These are phyloP conservation scores for Pseudachorutes palmiensis DNA, from an alignment of 1,140 invertebrate species.

Conservation along the genomic window DNA sequence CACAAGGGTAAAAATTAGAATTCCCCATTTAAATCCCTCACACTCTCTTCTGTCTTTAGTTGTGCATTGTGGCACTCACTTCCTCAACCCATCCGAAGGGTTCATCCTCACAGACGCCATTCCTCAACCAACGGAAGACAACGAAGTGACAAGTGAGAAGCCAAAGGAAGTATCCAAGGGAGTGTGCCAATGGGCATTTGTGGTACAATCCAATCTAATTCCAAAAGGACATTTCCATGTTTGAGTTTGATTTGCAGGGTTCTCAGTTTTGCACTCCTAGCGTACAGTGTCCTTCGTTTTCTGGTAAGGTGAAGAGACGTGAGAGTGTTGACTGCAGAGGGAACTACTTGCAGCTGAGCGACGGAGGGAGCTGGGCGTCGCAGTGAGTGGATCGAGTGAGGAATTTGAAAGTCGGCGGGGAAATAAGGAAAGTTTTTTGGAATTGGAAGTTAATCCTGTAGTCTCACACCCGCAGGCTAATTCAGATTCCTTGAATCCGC, in stretches of 20 bases:
- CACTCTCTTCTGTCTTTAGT: too few species aligned
- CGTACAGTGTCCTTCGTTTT: conserved; percentile 27
- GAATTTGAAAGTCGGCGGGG: too few species aligned
- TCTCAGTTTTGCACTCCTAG: conserved; percentile 33
- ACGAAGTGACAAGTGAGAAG: conserved; percentile 23
- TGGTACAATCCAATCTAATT: conserved; percentile 21
- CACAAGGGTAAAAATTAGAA: conserved; percentile 18
- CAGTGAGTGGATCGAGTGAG: too few species aligned
- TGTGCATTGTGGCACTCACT: conserved; percentile 34
- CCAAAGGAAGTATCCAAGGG: neutral
- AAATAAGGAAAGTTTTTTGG: too few species aligned
- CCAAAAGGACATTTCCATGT: neutral
- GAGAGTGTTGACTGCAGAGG: conserved; percentile 15
- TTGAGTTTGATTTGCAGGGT: conserved; percentile 27
- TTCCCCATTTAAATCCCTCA: conserved; percentile 12
- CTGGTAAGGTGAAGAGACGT: conserved; percentile 6
- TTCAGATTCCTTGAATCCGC: too few species aligned
- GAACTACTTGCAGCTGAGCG: conserved; percentile 34
- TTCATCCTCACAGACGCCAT: too few species aligned
- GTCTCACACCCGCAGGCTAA: too few species aligned
- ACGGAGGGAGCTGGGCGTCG: conserved; percentile 22
- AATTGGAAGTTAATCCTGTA: too few species aligned
- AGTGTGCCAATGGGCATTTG: conserved; percentile 32
- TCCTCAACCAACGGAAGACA: too few species aligned
- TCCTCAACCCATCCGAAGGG: conserved; percentile 29